Conservation (phyloP, 2,113 vertebrate species). For the Aspiorhynchus laticeps region DNA sequence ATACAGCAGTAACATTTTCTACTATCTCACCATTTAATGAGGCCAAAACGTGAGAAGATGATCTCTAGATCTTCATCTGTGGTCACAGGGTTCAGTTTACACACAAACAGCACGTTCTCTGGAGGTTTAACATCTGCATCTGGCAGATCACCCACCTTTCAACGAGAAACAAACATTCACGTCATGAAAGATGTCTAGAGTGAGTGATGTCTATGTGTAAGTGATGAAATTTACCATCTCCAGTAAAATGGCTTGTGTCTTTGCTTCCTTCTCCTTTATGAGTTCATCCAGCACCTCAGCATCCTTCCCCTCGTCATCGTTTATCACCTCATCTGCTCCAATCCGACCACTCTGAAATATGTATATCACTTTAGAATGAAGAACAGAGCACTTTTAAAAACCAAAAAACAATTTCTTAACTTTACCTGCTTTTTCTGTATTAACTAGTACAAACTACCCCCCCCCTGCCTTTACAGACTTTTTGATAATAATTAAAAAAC, state of each 20-base stretch:
- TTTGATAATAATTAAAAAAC: neutral
- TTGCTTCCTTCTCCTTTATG: too few relatives aligned
- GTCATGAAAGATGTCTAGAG: neutral
- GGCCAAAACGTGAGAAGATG: slow-evolving; percentile 96
- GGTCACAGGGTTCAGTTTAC: slow-evolving; percentile 97
- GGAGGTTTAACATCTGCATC: slow-evolving; percentile 93
- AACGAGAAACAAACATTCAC: neutral
- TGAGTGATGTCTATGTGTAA: too few relatives aligned
- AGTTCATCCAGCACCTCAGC: too few relatives aligned
- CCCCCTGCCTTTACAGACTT: neutral
- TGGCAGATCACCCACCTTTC: slow-evolving; percentile 93
- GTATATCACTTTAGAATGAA: too few relatives aligned
- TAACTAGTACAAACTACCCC: neutral
- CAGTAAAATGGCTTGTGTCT: too few relatives aligned
- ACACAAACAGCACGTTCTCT: slow-evolving; percentile 96
- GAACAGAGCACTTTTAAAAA: too few relatives aligned
- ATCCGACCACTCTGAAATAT: too few relatives aligned
- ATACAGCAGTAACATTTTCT: neutral
- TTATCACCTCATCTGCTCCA: too few relatives aligned
- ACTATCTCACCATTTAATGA: slow-evolving; percentile 85
- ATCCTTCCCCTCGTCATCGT: too few relatives aligned
- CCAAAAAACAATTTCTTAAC: neutral
- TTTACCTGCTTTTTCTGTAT: neutral
- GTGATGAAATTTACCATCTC: too few relatives aligned
- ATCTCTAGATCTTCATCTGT: slow-evolving; percentile 97